Conservation (phyloP, 2,888 invertebrate species). For the Sthenelais limicola region DNA sequence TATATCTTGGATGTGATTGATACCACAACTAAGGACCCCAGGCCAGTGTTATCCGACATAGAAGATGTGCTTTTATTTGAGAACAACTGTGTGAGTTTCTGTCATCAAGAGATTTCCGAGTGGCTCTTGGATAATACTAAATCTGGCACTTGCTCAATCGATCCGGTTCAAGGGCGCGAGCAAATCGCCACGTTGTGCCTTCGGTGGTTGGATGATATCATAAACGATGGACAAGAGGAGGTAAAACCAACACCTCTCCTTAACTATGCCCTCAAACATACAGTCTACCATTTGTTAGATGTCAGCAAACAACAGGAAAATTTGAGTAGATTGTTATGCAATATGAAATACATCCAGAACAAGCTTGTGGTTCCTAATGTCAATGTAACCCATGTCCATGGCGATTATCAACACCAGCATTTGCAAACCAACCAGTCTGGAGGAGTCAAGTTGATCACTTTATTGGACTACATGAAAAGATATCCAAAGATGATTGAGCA, state of each 20-base stretch:
- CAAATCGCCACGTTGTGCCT: conserved; percentile 39
- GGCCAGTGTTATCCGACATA: conserved; percentile 5
- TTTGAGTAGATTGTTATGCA: conserved; percentile 48
- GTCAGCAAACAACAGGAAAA: conserved; percentile 48
- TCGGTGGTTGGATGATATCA: conserved; percentile 45
- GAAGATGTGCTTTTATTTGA: conserved; percentile 22
- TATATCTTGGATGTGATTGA: conserved; percentile 31
- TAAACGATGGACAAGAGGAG: conserved; percentile 13
- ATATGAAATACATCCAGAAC: conserved; percentile 44
- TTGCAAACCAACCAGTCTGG: conserved; percentile 29
- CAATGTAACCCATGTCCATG: conserved; percentile 39
- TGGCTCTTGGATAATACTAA: conserved; percentile 48
- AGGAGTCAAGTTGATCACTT: conserved; percentile 40
- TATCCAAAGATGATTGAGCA: conserved; percentile 47
- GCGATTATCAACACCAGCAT: conserved; percentile 50
- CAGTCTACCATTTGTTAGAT: conserved; percentile 48
- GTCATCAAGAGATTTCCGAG: conserved; percentile 42
- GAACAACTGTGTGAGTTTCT: conserved; percentile 29
- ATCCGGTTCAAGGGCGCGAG: conserved; percentile 31
- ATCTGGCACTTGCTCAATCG: conserved; percentile 41
- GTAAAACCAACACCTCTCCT: conserved; percentile 35
- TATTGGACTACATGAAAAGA: conserved; percentile 51
- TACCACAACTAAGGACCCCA: neutral
- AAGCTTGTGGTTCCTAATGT: conserved; percentile 44
- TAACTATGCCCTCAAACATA: conserved; percentile 49